Conservation (phyloP, 2,888 invertebrate species). For the Trissolcus japonicus region DNA sequence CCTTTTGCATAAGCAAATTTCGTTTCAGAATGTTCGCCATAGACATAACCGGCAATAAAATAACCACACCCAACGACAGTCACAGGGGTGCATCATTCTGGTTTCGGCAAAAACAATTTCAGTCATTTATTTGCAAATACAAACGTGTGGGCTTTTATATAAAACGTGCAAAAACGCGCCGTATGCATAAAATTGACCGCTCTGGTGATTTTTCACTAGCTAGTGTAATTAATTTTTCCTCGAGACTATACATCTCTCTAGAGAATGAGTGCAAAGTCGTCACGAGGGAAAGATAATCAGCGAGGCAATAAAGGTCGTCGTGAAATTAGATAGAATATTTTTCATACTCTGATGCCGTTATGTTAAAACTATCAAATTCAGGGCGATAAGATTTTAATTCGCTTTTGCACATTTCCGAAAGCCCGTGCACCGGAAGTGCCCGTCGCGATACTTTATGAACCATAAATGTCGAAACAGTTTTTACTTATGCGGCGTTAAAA, state of each 20-base stretch:
- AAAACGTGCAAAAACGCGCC: constrained; percentile 24
- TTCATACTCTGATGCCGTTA: neutral
- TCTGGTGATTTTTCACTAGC: constrained; percentile 42
- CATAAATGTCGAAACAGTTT: constrained; percentile 45
- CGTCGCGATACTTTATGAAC: constrained; percentile 40
- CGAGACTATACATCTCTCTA: no score
- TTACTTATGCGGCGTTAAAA: constrained; percentile 36
- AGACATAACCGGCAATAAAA: constrained; percentile 26
- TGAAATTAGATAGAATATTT: constrained; percentile 6
- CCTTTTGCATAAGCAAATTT: constrained; percentile 22
- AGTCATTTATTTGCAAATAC: constrained; percentile 44
- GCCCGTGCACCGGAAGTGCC: constrained; percentile 3
- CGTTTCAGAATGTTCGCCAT: neutral
- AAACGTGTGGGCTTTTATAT: constrained; percentile 23
- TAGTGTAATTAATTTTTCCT: constrained; percentile 30
- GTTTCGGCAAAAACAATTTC: constrained; percentile 47
- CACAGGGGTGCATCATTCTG: constrained; percentile 21
- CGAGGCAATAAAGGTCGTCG: neutral
- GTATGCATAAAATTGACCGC: constrained; percentile 45
- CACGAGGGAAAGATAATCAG: no score
- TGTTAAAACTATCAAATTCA: neutral
- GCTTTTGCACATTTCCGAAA: constrained; percentile 28
- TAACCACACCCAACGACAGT: constrained; percentile 8
- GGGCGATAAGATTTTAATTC: constrained; percentile 45
- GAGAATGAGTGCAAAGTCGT: no score